phyloP scores from a whole-genome alignment of 2,888 invertebrate species.

The Lithophane socia region DNA sequence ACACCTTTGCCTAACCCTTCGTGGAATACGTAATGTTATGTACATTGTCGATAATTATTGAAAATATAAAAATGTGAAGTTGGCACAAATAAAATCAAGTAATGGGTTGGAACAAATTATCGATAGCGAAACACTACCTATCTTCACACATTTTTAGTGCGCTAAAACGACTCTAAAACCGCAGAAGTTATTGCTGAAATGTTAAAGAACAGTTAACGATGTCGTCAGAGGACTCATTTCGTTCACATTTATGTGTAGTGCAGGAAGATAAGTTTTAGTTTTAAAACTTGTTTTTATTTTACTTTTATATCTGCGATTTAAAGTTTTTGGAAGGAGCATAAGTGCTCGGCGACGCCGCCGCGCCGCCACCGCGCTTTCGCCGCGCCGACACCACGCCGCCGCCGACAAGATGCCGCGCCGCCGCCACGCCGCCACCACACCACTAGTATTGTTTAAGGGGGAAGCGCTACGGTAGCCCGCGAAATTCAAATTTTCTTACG shows the following conservation, averaged over 20 bases:
- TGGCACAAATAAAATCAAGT: neutral
- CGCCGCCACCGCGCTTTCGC: too few species aligned
- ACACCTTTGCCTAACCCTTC: neutral
- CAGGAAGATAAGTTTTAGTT: slow-evolving; percentile 43
- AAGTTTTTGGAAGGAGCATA: slow-evolving; percentile 19
- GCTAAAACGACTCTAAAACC: slow-evolving; percentile 12
- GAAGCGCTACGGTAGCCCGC: too few species aligned
- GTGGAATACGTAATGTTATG: neutral
- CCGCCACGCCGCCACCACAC: too few species aligned
- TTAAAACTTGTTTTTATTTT: slow-evolving; percentile 40
- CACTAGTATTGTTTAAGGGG: too few species aligned
- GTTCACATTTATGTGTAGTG: slow-evolving; percentile 43
- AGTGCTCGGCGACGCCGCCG: too few species aligned
- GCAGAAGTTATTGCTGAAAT: slow-evolving; percentile 35
- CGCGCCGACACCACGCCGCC: too few species aligned
- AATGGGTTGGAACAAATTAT: neutral
- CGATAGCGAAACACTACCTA: neutral
- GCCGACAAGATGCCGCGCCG: too few species aligned
- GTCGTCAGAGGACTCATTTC: slow-evolving; percentile 48
- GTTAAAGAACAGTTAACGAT: slow-evolving; percentile 46
- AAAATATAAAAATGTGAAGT: neutral
- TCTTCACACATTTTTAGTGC: slow-evolving; percentile 10
- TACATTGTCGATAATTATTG: neutral
- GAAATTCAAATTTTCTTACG: too few species aligned
- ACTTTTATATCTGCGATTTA: slow-evolving; percentile 29